Conservation (phyloP, 53 echinoderm and acorn worm species). For the Patiria pectinifera region DNA sequence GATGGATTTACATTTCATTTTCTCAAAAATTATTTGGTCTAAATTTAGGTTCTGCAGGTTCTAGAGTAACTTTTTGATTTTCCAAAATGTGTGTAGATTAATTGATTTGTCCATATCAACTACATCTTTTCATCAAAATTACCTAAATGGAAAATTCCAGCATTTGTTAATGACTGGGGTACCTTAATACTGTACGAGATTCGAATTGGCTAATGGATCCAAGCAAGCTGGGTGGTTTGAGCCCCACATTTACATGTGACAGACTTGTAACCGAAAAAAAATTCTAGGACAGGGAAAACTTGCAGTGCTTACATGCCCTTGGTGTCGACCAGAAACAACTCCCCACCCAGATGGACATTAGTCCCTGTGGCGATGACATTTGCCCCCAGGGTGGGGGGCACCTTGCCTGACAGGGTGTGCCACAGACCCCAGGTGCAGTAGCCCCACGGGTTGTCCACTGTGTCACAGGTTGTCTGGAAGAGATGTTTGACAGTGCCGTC, state of each 20-base stretch:
- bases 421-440: constrained; percentile 86
- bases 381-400: constrained; percentile 49
- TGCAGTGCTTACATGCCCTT: constrained; percentile 71
- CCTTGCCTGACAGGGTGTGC: constrained; percentile 47
- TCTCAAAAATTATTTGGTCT: no score
- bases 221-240: no score
- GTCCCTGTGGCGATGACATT: constrained; percentile 70
- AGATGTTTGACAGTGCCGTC: constrained; percentile 69
- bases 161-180: neutral
- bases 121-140: no score
- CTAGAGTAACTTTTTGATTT: no score
- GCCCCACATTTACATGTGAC: no score
- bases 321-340: constrained; percentile 68
- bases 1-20: no score
- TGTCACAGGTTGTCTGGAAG: constrained; percentile 82
- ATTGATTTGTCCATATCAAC: no score
- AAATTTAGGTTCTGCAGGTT: no score
- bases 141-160: no score
- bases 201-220: no score
- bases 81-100: no score
- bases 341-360: constrained; percentile 75
- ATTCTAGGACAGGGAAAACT: neutral
- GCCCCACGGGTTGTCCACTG: constrained; percentile 84
- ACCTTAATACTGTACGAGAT: neutral
- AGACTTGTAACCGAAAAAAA: neutral